Percentiles rank a stretch among this genome's conserved stretches.
These are phyloP conservation scores for Papilio aristodemus DNA, from an alignment of 1,140 invertebrate species.

Conservation along the genomic window DNA sequence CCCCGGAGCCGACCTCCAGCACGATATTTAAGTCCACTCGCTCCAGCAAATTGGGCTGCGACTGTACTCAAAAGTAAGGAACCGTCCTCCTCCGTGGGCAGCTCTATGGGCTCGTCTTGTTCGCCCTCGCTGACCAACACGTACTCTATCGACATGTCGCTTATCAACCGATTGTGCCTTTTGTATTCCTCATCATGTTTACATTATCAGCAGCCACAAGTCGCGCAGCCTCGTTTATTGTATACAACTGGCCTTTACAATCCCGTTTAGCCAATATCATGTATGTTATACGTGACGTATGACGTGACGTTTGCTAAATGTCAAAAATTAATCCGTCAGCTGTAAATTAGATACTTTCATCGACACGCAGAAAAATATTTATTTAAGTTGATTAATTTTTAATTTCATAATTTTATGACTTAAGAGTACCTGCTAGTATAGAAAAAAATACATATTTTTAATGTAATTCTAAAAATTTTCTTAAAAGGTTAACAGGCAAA, in stretches of 20 bases:
- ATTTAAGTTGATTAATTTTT: no score
- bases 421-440: no score
- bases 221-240: slow-evolving; percentile 36
- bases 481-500: no score
- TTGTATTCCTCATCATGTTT: slow-evolving; percentile 59
- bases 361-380: no score
- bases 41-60: slow-evolving; percentile 92
- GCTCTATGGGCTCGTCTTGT: slow-evolving; percentile 92
- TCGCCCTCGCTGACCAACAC: slow-evolving; percentile 89
- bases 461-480: no score
- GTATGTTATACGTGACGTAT: slow-evolving; percentile 56
- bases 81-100: slow-evolving; percentile 92
- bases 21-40: slow-evolving; percentile 93
- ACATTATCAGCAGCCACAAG: slow-evolving; percentile 49
- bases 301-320: slow-evolving; percentile 46
- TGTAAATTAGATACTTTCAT: neutral
- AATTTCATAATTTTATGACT: no score
- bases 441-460: no score
- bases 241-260: slow-evolving; percentile 16
- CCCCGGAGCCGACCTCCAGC: slow-evolving; percentile 89
- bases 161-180: slow-evolving; percentile 53
- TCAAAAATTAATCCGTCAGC: slow-evolving; percentile 19
- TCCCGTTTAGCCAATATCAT: slow-evolving; percentile 38
- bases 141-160: slow-evolving; percentile 78
- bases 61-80: slow-evolving; percentile 91